Evolutionary conservation across 1,140 invertebrate species (phyloP).

Genomic region (Maconellicoccus hirsutus): DNA sequence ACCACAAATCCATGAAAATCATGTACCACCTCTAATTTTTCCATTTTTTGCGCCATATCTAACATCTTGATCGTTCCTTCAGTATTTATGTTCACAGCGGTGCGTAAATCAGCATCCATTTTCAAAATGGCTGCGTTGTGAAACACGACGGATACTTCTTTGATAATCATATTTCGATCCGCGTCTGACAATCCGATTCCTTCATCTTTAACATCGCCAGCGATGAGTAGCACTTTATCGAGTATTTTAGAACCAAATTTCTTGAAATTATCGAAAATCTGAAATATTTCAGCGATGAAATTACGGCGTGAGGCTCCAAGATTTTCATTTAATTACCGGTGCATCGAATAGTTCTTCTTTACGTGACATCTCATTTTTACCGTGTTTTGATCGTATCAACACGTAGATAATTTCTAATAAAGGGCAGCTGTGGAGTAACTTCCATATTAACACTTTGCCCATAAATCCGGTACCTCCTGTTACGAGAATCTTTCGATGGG

Average conservation of each 20-base stretch:
- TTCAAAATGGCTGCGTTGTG: constrained; percentile 80
- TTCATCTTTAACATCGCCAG: constrained; percentile 51
- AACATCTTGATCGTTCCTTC: constrained; percentile 52
- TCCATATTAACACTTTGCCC: constrained; percentile 50
- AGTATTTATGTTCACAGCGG: constrained; percentile 59
- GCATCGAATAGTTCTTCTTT: constrained; percentile 28
- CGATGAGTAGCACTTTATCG: constrained; percentile 63
- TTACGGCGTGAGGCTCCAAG: no score
- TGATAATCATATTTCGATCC: constrained; percentile 42
- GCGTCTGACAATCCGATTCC: constrained; percentile 49
- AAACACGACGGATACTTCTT: constrained; percentile 64
- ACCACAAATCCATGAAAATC: no score
- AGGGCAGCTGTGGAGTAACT: constrained; percentile 43
- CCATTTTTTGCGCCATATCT: constrained; percentile 52
- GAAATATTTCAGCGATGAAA: constrained; percentile 21
- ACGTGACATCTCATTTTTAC: background rate
- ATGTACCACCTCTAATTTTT: constrained; percentile 42
- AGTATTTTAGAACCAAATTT: constrained; percentile 49
- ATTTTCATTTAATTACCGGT: constrained; percentile 37
- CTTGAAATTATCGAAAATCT: constrained; percentile 60
- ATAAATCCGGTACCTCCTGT: constrained; percentile 36
- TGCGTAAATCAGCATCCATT: constrained; percentile 57
- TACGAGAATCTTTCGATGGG: constrained; percentile 37
- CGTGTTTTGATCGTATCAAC: background rate
- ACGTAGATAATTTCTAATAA: constrained; percentile 39